Percentiles rank a stretch among this genome's conserved stretches.
These are phyloP conservation scores for Alcedo quadribrachys DNA, from an alignment of 2,797 vertebrate genomes.

Conservation along the genomic window DNA sequence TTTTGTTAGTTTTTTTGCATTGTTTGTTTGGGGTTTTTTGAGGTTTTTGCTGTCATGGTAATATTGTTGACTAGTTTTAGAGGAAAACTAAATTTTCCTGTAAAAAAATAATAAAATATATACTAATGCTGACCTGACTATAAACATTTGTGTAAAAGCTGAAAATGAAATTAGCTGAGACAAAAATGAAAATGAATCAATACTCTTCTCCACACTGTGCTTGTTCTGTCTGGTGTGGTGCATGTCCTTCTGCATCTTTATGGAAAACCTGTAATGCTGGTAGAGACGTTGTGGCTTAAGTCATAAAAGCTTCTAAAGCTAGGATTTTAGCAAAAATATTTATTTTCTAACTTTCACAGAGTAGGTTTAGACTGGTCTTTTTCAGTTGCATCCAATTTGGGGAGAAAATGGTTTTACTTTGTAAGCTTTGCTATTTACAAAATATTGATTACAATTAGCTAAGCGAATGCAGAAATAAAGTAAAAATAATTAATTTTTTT, in stretches of 20 bases:
- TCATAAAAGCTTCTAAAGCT: neutral
- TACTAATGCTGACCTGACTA: neutral
- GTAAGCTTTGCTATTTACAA: neutral
- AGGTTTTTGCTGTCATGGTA: neutral
- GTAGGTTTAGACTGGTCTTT: neutral
- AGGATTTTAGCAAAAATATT: neutral
- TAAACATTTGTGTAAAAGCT: neutral
- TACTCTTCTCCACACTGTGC: neutral
- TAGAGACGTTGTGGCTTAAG: neutral
- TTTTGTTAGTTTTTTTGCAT: neutral
- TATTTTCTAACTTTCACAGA: neutral
- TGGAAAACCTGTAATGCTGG: neutral
- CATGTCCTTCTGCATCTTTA: neutral
- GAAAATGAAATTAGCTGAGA: neutral
- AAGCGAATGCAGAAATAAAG: neutral
- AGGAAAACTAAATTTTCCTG: neutral
- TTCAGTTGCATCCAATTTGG: neutral
- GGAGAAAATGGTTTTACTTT: neutral
- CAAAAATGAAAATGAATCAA: neutral
- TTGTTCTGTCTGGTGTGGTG: neutral
- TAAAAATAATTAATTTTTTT: neutral
- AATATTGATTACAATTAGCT: neutral
- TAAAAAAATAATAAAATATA: neutral
- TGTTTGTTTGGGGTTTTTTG: neutral
- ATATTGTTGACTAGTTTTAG: neutral